Base-by-base conservation (phyloP, 2,797 vertebrate species). In the Bucorvus abyssinicus region DNA sequence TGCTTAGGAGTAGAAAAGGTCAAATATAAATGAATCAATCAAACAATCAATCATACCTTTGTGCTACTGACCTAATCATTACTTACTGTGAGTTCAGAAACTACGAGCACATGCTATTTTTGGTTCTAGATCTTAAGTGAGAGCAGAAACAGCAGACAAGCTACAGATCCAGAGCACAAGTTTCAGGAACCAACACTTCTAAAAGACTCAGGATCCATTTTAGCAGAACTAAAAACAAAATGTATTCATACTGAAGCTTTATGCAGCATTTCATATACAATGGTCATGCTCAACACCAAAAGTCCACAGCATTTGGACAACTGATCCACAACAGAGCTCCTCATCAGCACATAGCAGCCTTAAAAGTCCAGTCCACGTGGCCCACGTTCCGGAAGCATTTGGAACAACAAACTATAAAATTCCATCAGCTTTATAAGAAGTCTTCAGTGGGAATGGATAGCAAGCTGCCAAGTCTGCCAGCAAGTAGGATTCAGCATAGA, bases 111-210 rank as follows among this genome's bases (percentile, higher is more conserved):
- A 60, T 12, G 12, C 14, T 9, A 21, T 26, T 91, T 84, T 53
- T 26, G 21, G 30, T 75, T 77, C 82, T 68, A 67, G 12, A 29
- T 67, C 40, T 67, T 14, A 34, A 29, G 20, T 3, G 10, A 80
- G 36, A 80, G 20, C 21, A 87, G 57, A 84, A 76, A 49, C 14
- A n/a, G 17, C 7, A 76, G 30, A 71, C 9, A 29, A 71, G 53
- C 29, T 21, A 27, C 3, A 10, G 38, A 73, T 30, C 23, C 57
- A 63, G 38, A 60, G 29, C 50, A 47, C 0, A 7, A 0, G 0
- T 44, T 76, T 73, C 40, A 74, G 42, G 53, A 78, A 24, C 13
- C 19, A 50, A 34, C 4, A 6, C 4, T 14, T 52, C 29, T 22
- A 76, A 87, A 91, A 56, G 38, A 40, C 38, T 40, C 38, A 40